Base-by-base conservation (phyloP, 2,888 invertebrate species). In the Heliconius erato region DNA sequence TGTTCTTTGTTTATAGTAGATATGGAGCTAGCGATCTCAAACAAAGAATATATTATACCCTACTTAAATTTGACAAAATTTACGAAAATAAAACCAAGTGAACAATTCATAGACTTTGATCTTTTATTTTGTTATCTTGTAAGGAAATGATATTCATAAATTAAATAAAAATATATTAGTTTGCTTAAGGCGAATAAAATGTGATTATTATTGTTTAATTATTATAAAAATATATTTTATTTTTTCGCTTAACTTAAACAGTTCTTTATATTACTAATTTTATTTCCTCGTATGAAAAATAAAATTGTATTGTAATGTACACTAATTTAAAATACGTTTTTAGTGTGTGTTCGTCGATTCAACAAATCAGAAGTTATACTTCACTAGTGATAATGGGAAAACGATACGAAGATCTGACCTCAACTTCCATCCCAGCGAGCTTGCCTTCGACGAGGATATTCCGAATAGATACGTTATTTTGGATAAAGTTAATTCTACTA, bases 331-430 rank as follows among this genome's bases (percentile, higher is more conserved):
- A 35, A 35, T 76, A 76, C 23, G 35, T 49, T 84, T 92, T 84
- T 94, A 99, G 98, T 98, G 98, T 92, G 97, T 99, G 0, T 99
- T 99, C 92, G 97, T 98, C 79, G 99, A 99, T 91, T 96, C 97
- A 3, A 95, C 96, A 67, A 97, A 98, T 91, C 97, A 98, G 89
- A 96, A 97, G 85, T 94, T 98, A 54, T 98, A 97, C 91, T 97
- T 97, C 81, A 98, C 98, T 0, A 96, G 94, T 71, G 97, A 99
- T 92, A 97, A 97, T 94, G 98, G 98, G 0, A 93, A 93, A 69
- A 97, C 94, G n/a, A 97, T 99, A 85, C 94, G 93, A 67, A 95
- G 96, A 84, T 94, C 97, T 3, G 93, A 97, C 84, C 93, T 99
- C 80, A 93, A 94, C 65, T 99, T 99, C 93, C 97, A 97, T 77